phyloP scores from a whole-genome alignment of 1,140 invertebrate species.

The Amyelois transitella region DNA sequence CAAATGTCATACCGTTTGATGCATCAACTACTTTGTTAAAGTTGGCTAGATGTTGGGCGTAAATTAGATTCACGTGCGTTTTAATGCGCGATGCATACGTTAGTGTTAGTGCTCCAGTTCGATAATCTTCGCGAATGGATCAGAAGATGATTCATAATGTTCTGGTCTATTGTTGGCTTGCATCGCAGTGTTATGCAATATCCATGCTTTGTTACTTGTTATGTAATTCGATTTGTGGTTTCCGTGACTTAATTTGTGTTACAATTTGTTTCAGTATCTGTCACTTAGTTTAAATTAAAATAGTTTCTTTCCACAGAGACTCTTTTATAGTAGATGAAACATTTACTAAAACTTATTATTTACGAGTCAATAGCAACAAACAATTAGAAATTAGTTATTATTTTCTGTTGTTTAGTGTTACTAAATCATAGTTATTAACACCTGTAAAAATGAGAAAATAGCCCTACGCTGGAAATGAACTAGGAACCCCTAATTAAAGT shows the following conservation, averaged over 20 bases:
- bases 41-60: conserved; percentile 53
- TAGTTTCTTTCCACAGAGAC: not conserved
- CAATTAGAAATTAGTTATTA: too few relatives aligned
- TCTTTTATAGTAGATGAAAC: too few relatives aligned
- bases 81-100: conserved; percentile 61
- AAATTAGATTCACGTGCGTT: conserved; percentile 71
- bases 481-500: too few relatives aligned
- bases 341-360: too few relatives aligned
- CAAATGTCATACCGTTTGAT: conserved; percentile 63
- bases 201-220: conserved; percentile 41
- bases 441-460: too few relatives aligned
- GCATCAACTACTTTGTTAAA: conserved; percentile 64
- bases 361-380: too few relatives aligned
- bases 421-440: too few relatives aligned
- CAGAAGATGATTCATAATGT: conserved; percentile 67
- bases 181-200: conserved; percentile 62
- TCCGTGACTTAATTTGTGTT: conserved; percentile 12
- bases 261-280: conserved; percentile 4
- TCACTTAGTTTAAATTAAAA: not conserved
- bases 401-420: too few relatives aligned
- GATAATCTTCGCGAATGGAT: conserved; percentile 70
- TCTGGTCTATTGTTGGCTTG: conserved; percentile 66
- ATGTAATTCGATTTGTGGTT: conserved; percentile 14
- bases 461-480: too few relatives aligned
- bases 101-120: conserved; percentile 67